These are phyloP conservation scores for Heterotilapia buettikoferi DNA, from an alignment of 2,113 vertebrate genomes.

Conservation along the genomic window DNA sequence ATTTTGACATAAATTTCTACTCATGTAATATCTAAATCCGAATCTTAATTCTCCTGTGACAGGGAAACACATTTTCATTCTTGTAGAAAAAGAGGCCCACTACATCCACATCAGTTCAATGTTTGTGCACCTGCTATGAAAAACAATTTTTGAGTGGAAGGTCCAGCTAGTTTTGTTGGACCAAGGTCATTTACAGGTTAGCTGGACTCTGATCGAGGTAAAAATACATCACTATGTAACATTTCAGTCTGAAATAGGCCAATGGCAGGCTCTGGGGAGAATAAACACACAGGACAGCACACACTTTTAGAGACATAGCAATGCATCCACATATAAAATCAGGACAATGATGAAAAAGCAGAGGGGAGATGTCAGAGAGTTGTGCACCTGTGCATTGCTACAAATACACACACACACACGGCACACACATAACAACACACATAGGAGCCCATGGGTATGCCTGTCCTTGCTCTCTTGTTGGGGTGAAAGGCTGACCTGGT, in stretches of 20 bases:
- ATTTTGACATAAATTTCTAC: not conserved
- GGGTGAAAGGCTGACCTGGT: conserved; percentile 47
- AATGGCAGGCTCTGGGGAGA: conserved; percentile 17
- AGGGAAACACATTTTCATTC: not conserved
- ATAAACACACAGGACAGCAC: not conserved
- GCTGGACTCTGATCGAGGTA: not conserved
- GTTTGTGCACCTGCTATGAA: not conserved
- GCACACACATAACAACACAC: not conserved
- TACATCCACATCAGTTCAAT: not conserved
- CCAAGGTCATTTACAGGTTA: conserved; percentile 44
- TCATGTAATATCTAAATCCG: not conserved
- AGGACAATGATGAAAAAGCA: conserved; percentile 27
- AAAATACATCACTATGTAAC: not conserved
- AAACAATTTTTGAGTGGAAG: not conserved
- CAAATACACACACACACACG: conserved; percentile 36
- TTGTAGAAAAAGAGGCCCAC: not conserved
- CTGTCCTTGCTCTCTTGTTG: conserved; percentile 33
- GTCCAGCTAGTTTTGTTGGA: not conserved
- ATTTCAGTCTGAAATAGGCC: conserved; percentile 38
- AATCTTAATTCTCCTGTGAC: not conserved
- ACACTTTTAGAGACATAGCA: not conserved
- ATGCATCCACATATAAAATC: not conserved
- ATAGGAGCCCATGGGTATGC: not conserved
- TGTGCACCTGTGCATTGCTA: conserved; percentile 50
- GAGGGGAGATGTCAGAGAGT: not conserved